Evolutionary conservation across 1,140 invertebrate species (phyloP).

Genomic region (Aricia agestis): DNA sequence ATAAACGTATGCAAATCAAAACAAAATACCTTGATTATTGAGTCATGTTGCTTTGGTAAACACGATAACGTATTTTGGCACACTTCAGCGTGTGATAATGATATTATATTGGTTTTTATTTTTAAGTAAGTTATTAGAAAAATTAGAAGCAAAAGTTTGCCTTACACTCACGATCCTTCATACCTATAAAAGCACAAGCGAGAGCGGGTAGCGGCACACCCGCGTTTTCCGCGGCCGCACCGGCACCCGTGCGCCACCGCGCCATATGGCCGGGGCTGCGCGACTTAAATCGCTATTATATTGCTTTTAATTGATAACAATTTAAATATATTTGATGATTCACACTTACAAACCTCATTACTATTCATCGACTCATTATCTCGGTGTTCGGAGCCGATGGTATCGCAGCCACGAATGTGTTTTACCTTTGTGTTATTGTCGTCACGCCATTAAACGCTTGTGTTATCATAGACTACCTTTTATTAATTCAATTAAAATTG

Average conservation of each 20-base stretch:
- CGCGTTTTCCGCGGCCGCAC: conserved; percentile 36
- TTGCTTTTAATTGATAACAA: conserved; percentile 77
- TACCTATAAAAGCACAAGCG: too few species aligned
- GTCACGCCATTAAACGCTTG: conserved; percentile 51
- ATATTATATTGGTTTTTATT: too few species aligned
- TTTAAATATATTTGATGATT: conserved; percentile 76
- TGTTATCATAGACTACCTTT: background rate
- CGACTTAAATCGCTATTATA: conserved; percentile 73
- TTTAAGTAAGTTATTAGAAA: too few species aligned
- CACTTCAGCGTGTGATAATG: too few species aligned
- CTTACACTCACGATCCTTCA: too few species aligned
- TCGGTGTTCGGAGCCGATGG: conserved; percentile 57
- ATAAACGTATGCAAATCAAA: too few species aligned
- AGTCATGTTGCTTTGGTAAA: too few species aligned
- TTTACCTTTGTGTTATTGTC: conserved; percentile 62
- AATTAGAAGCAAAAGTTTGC: too few species aligned
- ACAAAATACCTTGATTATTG: too few species aligned
- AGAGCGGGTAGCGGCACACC: background rate
- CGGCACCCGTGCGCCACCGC: conserved; percentile 47
- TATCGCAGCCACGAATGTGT: conserved; percentile 69
- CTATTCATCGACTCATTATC: conserved; percentile 73
- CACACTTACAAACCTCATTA: conserved; percentile 72
- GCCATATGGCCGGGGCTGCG: conserved; percentile 62
- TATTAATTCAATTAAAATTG: background rate
- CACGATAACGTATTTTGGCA: too few species aligned